Percentiles rank a stretch among this genome's conserved stretches.
Conservation (phyloP, 2,113 vertebrate species). For the Mus spicilegus region DNA sequence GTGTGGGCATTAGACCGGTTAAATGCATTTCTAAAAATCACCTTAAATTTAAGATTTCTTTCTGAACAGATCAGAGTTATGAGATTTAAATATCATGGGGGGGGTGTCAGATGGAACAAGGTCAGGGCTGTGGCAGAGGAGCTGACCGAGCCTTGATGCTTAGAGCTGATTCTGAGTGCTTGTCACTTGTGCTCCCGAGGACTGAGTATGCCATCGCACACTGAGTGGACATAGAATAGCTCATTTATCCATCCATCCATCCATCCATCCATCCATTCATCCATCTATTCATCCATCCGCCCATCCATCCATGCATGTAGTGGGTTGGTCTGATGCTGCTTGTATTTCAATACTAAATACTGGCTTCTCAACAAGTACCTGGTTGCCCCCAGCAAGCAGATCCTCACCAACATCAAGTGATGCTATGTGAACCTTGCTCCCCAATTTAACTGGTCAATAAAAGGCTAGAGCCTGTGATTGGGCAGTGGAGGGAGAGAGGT, state of each 20-base stretch:
- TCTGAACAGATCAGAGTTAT: background rate
- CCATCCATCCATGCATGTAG: background rate
- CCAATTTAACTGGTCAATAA: too few relatives aligned
- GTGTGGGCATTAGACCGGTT: background rate
- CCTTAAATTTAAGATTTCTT: background rate
- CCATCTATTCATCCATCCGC: too few relatives aligned
- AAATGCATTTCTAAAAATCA: background rate
- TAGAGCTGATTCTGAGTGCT: background rate
- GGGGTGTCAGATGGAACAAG: background rate
- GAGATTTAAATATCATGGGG: background rate
- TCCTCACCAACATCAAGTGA: too few relatives aligned
- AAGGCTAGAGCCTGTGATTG: too few relatives aligned
- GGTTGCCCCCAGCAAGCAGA: too few relatives aligned
- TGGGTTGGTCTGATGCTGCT: too few relatives aligned
- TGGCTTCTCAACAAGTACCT: too few relatives aligned
- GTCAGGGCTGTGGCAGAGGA: background rate
- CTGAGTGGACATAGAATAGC: background rate
- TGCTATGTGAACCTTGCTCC: too few relatives aligned
- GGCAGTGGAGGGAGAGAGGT: too few relatives aligned
- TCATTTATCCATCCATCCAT: background rate
- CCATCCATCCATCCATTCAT: background rate
- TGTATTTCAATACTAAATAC: too few relatives aligned
- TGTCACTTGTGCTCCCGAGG: background rate
- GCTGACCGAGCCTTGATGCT: background rate
- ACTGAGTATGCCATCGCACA: background rate